Conservation (phyloP, 1,140 invertebrate genomes). For the Schmidtea mediterranea region DNA sequence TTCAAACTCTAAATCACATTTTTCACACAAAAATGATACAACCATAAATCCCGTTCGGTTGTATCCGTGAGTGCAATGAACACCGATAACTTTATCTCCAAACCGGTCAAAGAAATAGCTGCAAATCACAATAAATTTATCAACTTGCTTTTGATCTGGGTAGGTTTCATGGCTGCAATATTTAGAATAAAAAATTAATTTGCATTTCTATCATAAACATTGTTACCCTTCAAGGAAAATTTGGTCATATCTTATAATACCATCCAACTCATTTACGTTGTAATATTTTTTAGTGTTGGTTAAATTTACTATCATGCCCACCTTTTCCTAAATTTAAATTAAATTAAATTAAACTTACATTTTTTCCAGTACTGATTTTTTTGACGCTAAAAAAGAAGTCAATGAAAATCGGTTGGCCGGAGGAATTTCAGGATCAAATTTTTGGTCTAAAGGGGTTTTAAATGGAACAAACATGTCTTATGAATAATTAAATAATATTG, state of each 20-base stretch:
- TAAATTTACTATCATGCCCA: slow-evolving; percentile 79
- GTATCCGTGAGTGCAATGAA: slow-evolving; percentile 96
- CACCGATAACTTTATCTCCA: slow-evolving; percentile 27
- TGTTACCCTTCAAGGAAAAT: slow-evolving; percentile 40
- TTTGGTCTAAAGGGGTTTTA: slow-evolving; percentile 4
- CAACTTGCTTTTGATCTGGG: slow-evolving; percentile 29
- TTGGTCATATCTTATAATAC: slow-evolving; percentile 32
- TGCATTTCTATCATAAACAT: slow-evolving; percentile 44
- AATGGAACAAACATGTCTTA: slow-evolving; percentile 6
- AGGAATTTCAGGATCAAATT: background rate
- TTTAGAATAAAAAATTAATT: slow-evolving; percentile 44
- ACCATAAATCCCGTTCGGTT: slow-evolving; percentile 84
- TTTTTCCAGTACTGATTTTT: background rate
- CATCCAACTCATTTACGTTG: slow-evolving; percentile 44
- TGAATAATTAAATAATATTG: no score
- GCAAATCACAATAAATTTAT: slow-evolving; percentile 12
- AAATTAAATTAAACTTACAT: slow-evolving; percentile 5
- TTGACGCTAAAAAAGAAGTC: background rate
- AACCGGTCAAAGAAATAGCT: background rate
- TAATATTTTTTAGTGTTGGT: slow-evolving; percentile 83
- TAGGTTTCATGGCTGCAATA: slow-evolving; percentile 38
- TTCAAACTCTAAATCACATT: slow-evolving; percentile 31
- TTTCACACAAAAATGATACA: slow-evolving; percentile 55
- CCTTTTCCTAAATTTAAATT: slow-evolving; percentile 27
- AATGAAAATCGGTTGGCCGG: background rate